A percentile compares a stretch with the other conserved stretches of the same genome.
Conservation (phyloP, 1,140 invertebrate genomes). For the Diachasma alloeum region DNA sequence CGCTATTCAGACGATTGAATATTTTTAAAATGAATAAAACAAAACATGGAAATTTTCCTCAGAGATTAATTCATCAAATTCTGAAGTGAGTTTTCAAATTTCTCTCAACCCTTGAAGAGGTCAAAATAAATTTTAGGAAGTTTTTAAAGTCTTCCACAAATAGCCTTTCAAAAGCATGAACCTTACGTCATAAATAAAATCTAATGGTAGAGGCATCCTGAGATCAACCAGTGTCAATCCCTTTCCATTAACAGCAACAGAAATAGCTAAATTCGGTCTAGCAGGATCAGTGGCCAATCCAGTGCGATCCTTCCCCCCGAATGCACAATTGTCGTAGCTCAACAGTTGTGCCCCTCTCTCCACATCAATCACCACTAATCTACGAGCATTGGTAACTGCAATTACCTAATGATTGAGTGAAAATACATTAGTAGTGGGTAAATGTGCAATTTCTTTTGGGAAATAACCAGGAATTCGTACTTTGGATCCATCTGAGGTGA, state of each 20-base stretch:
- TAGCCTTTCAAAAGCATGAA: background rate
- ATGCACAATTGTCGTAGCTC: conserved; percentile 66
- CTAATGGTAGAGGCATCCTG: conserved; percentile 64
- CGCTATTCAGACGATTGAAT: too few relatives aligned
- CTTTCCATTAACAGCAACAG: conserved; percentile 64
- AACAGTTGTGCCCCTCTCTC: conserved; percentile 63
- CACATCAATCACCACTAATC: conserved; percentile 64
- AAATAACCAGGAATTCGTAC: conserved; percentile 37
- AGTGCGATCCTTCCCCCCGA: conserved; percentile 61
- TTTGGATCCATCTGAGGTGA: conserved; percentile 64
- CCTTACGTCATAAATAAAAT: conserved; percentile 66
- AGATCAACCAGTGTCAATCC: conserved; percentile 66
- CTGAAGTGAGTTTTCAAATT: too few relatives aligned
- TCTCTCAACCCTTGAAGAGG: too few relatives aligned
- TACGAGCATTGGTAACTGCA: conserved; percentile 62
- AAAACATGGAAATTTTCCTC: too few relatives aligned
- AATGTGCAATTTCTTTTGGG: too few relatives aligned
- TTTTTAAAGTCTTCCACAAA: too few relatives aligned
- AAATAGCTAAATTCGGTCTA: conserved; percentile 64
- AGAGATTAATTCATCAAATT: too few relatives aligned
- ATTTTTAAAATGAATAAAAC: too few relatives aligned
- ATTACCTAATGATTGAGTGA: conserved; percentile 51
- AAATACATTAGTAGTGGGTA: background rate
- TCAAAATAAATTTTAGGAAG: too few relatives aligned
- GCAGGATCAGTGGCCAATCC: conserved; percentile 65